phyloP scores from a whole-genome alignment of 2,888 invertebrate genomes.

The Tinea pellionella region DNA sequence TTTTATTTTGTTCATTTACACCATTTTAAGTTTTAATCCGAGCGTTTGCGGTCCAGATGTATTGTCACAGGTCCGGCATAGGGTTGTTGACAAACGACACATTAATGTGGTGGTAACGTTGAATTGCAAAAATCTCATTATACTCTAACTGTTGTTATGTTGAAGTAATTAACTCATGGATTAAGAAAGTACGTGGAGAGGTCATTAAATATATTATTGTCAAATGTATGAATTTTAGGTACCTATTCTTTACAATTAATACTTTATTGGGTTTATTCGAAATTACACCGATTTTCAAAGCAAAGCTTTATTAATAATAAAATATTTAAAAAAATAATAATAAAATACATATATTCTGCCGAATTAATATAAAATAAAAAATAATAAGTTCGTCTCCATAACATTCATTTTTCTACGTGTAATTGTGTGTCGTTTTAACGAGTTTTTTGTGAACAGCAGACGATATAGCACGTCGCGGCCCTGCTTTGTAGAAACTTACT shows the following conservation, averaged over 20 bases:
- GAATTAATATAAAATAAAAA: too few species aligned
- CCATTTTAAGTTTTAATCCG: too few species aligned
- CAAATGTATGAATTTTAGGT: too few species aligned
- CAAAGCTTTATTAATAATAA: not conserved
- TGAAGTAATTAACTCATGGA: slow-evolving; percentile 60
- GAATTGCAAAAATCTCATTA: slow-evolving; percentile 70
- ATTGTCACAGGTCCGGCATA: not conserved
- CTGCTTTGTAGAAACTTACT: slow-evolving; percentile 19
- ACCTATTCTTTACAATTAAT: too few species aligned
- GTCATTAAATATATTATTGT: not conserved
- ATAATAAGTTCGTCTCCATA: slow-evolving; percentile 27
- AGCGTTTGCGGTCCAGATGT: too few species aligned
- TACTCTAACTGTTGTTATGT: slow-evolving; percentile 64
- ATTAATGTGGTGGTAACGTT: slow-evolving; percentile 55
- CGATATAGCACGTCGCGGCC: slow-evolving; percentile 30
- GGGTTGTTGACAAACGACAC: slow-evolving; percentile 44
- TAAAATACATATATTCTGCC: too few species aligned
- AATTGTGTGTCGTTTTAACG: slow-evolving; percentile 67
- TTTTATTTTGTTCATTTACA: too few species aligned
- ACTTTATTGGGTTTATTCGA: too few species aligned
- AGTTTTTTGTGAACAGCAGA: slow-evolving; percentile 50
- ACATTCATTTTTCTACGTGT: slow-evolving; percentile 27
- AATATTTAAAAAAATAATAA: too few species aligned
- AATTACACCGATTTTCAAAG: too few species aligned
- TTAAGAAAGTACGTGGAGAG: slow-evolving; percentile 28